phyloP scores from a whole-genome alignment of 2,888 invertebrate species.

The Pherbina coryleti region DNA sequence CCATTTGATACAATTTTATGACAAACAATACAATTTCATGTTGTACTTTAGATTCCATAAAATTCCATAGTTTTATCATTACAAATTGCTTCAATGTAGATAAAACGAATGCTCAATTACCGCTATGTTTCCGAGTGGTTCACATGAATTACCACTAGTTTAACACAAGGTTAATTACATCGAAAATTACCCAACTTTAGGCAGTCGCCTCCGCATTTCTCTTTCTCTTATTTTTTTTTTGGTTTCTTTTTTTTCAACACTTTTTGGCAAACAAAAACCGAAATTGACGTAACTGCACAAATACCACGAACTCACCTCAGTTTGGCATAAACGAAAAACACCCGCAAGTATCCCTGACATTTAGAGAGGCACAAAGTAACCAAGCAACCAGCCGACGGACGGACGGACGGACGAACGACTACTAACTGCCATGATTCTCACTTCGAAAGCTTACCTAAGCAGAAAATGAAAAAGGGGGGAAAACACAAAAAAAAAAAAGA shows the following conservation, averaged over 20 bases:
- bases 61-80: too few relatives aligned
- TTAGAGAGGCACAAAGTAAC: neutral
- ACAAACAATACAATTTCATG: too few relatives aligned
- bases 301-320: neutral
- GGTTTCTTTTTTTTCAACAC: neutral
- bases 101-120: too few relatives aligned
- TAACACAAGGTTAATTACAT: slow-evolving; percentile 20
- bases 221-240: neutral
- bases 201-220: neutral
- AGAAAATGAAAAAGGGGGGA: slow-evolving; percentile 8
- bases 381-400: neutral
- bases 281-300: slow-evolving; percentile 20
- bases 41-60: too few relatives aligned
- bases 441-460: neutral
- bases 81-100: too few relatives aligned
- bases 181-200: neutral
- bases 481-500: neutral
- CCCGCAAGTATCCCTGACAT: slow-evolving; percentile 26
- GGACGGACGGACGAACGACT: slow-evolving; percentile 8
- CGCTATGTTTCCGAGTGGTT: too few relatives aligned
- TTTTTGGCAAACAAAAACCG: slow-evolving; percentile 22
- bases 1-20: too few relatives aligned
- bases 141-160: neutral
- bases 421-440: neutral
- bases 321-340: neutral